Conservation (phyloP, 1,140 invertebrate species). For the Linepithema humile region DNA sequence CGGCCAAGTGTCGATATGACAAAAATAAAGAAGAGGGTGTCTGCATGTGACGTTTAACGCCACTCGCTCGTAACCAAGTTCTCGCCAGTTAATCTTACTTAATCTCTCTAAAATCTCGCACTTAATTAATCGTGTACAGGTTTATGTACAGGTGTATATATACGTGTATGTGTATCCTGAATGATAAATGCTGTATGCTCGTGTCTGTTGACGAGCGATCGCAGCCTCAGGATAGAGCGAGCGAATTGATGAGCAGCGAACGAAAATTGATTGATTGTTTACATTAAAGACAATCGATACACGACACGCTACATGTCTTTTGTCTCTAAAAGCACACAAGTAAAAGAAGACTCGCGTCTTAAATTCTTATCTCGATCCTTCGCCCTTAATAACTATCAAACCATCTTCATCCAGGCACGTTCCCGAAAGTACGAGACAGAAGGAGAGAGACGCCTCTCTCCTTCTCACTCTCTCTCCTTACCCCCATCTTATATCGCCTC, state of each 20-base stretch:
- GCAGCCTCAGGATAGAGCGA: slow-evolving; percentile 32
- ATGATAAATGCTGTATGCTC: slow-evolving; percentile 18
- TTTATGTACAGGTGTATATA: slow-evolving; percentile 38
- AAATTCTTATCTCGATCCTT: slow-evolving; percentile 39
- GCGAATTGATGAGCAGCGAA: slow-evolving; percentile 30
- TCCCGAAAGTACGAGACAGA: slow-evolving; percentile 11
- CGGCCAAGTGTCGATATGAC: slow-evolving; percentile 72
- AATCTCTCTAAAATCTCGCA: slow-evolving; percentile 24
- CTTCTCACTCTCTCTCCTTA: background rate
- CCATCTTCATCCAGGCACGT: slow-evolving; percentile 38
- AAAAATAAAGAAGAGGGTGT: slow-evolving; percentile 71
- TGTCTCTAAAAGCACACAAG: slow-evolving; percentile 70
- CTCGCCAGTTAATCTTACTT: background rate
- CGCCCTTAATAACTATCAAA: slow-evolving; percentile 27
- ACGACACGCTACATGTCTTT: slow-evolving; percentile 60
- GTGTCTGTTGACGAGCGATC: slow-evolving; percentile 32
- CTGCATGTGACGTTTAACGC: background rate
- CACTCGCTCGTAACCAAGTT: slow-evolving; percentile 3
- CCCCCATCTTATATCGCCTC: background rate
- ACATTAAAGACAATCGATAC: slow-evolving; percentile 70
- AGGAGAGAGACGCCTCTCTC: background rate
- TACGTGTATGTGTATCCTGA: slow-evolving; percentile 35
- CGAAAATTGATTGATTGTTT: slow-evolving; percentile 66
- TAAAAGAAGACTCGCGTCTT: slow-evolving; percentile 60
- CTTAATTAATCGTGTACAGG: slow-evolving; percentile 31